Percentiles rank a stretch among this genome's conserved stretches.
These are phyloP conservation scores for Cryptoblepharus egeriae DNA, from an alignment of 2,797 vertebrate species.

Conservation along the genomic window DNA sequence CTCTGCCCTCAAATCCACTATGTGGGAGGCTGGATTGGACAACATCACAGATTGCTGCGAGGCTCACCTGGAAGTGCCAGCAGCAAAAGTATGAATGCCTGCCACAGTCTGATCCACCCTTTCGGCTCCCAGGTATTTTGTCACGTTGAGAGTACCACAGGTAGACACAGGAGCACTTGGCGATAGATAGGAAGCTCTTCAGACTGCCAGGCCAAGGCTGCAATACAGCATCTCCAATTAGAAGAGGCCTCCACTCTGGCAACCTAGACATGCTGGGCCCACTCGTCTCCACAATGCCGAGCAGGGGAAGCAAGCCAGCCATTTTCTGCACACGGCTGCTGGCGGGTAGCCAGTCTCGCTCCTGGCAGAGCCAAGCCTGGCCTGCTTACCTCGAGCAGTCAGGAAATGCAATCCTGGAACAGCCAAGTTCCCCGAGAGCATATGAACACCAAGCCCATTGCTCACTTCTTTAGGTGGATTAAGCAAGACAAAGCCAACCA, in stretches of 20 bases:
- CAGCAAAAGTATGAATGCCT: too few relatives aligned
- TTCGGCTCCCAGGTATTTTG: not conserved
- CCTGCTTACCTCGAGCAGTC: slow-evolving; percentile 67
- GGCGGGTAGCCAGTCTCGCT: slow-evolving; percentile 65
- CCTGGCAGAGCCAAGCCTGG: slow-evolving; percentile 66
- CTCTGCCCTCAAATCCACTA: not conserved
- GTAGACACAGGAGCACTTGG: not conserved
- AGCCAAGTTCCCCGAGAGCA: slow-evolving; percentile 74
- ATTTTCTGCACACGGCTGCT: slow-evolving; percentile 65
- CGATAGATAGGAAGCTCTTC: not conserved
- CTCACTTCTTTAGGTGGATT: slow-evolving; percentile 11
- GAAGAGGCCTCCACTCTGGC: not conserved
- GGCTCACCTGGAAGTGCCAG: not conserved
- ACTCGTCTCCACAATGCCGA: slow-evolving; percentile 57
- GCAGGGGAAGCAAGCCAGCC: slow-evolving; percentile 29
- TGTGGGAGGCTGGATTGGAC: too few relatives aligned
- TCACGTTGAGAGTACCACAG: not conserved
- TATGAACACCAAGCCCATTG: slow-evolving; percentile 3
- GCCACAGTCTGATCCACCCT: too few relatives aligned
- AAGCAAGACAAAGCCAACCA: not conserved
- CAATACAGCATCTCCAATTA: not conserved
- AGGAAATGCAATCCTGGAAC: slow-evolving; percentile 56
- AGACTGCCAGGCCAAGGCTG: not conserved
- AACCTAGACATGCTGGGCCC: fast-evolving
- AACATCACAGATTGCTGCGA: not conserved